Evolutionary conservation across 1,140 invertebrate genomes (phyloP), one percentile per base, ranked within the genome.

Genomic region (Eueides isabella): DNA sequence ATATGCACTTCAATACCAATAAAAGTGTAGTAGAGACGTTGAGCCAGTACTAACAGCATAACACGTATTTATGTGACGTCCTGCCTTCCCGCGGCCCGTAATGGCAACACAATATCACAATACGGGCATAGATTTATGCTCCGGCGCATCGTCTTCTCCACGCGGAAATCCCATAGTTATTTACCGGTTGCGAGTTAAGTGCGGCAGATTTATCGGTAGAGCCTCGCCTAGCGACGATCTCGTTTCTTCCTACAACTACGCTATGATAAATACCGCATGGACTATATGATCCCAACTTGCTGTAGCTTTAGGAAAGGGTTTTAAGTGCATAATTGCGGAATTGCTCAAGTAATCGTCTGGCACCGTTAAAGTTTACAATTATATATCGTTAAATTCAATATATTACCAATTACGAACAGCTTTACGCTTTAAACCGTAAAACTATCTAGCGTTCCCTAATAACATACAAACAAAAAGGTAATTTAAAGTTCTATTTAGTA

Each of bases 31-130:
- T 67, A 41, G 64, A 44, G 74, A 74, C 71, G 71, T 70, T 70
- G 79, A 79, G 81, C 79, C 79, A 78, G 61, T 41, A 66, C 63
- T 72, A 66, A 78, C 81, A 78, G 72, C 73, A 79, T 74, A 79
- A 73, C 80, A 78, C 81, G 85, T 90, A 90, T 92, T 90, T 89
- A 91, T 90, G 89, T 82, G 89, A 88, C 86, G 84, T 80, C 79
- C 80, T 82, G 82, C 84, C 80, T 87, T 81, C 85, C 81, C 78
- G 80, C 78, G 78, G 83, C 80, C 80, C 81, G 87, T 91, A 91
- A 91, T 91, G 87, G 91, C 91, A 92, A 90, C 89, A 92, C 89
- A 92, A 92, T 92, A 92, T 92, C 91, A 92, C 91, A 92, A 92
- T 92, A 88, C 90, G 80, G 88, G 89, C 89, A 89, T 84, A 90